Evolutionary conservation across 2,113 vertebrate genomes (phyloP), one percentile per base, ranked within the genome.

Genomic region (Heliornis fulica): DNA sequence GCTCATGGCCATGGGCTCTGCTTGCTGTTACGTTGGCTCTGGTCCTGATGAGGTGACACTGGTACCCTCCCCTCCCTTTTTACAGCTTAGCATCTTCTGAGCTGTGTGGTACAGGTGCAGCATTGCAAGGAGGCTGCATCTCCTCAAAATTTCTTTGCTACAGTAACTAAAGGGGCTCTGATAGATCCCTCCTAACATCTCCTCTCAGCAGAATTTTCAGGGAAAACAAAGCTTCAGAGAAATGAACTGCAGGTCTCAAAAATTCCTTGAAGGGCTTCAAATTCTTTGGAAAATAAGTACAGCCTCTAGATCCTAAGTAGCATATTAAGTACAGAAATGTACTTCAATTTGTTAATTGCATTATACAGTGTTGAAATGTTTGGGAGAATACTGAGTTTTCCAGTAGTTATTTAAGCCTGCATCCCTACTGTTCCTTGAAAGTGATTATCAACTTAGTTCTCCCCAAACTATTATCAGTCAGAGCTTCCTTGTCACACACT

Each of bases 361-460:
- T 13, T 21, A 63, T 7, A 82, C 11, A 26, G 38, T 64, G 78
- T 51, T 75, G 10, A 87, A 74, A 41, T 16, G 1, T 14, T 74
- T 48, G 60, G 69, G 14, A 87, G 51, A 83, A 34, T 10, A 34
- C 17, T 51, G 59, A 79, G 64, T 56, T 93, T 82, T 83, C 75
- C 31, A 91, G 61, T 3, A 85, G 41, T 65, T 86, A 85, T 25
- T 87, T 76, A 87, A 76, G 15, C 45, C 34, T 81, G 53, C 70
- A 74, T 66, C 14, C 29, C n/a, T 80, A 56, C 22, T 61, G 45
- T 28, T 63, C 36, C 83, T 95, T 94, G 11, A 83, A 92, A 90
- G 46, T 13, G 53, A 78, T 90, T 68, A 80, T 76, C 32, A 87
- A n/a, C 43, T 51, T 77, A 84, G 57, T 94, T 92, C 17, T 94